Conservation (phyloP, 2,797 vertebrate species). For the Ceyx erithaca region DNA sequence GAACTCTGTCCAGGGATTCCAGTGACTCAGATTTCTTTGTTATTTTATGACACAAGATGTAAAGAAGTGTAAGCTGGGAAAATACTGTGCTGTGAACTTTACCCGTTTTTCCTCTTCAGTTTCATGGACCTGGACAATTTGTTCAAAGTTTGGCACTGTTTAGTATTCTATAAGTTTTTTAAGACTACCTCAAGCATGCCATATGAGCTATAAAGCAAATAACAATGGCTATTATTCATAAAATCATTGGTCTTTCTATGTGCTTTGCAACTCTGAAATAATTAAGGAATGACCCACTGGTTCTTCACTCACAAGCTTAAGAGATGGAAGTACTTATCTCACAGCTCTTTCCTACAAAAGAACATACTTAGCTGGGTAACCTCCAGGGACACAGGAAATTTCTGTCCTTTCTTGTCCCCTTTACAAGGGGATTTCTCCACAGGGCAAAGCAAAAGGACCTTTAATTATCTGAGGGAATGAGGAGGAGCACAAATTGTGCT, state of each 20-base stretch:
- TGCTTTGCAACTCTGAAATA: conserved; percentile 7
- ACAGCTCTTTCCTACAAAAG: not conserved
- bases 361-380: not conserved
- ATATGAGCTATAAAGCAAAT: not conserved
- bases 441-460: not conserved
- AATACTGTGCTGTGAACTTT: conserved; percentile 71
- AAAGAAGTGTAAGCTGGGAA: conserved; percentile 75
- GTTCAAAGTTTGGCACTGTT: not conserved
- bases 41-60: conserved; percentile 71
- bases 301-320: not conserved
- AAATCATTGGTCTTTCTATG: not conserved
- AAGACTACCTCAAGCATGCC: not conserved
- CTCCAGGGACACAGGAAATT: not conserved
- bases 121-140: conserved; percentile 1
- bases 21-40: conserved; percentile 69
- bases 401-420: not conserved
- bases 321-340: not conserved
- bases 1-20: conserved; percentile 69
- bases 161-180: not conserved
- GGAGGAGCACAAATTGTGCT: not conserved
- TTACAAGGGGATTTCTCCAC: not conserved
- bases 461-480: conserved; percentile 8
- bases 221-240: not conserved
- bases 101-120: conserved; percentile 40
- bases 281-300: not conserved